Percentiles rank a stretch among this genome's conserved stretches.
phyloP scores from a whole-genome alignment of 2,797 vertebrate genomes.

The Sebastes hopkinsi region DNA sequence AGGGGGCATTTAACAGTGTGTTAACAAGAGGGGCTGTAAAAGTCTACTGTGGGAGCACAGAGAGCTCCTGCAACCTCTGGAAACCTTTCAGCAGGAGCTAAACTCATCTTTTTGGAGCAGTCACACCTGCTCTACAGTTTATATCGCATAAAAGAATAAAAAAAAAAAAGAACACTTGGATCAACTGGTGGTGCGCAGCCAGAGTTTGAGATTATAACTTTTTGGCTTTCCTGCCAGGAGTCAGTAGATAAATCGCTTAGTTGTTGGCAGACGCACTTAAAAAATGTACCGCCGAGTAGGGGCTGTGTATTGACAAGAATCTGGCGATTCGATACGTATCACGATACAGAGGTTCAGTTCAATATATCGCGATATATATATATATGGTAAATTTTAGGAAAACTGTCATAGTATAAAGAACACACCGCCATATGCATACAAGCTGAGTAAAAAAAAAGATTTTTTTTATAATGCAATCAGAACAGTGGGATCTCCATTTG shows the following conservation, averaged over 20 bases:
- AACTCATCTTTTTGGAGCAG: neutral
- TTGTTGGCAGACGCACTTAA: neutral
- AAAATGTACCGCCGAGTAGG: neutral
- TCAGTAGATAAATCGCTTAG: neutral
- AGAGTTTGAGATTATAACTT: neutral
- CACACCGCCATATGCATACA: no score
- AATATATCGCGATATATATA: no score
- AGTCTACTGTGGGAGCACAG: neutral
- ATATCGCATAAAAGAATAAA: neutral
- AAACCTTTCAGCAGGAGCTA: neutral
- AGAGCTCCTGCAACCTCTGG: neutral
- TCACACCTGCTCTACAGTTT: slow-evolving; percentile 17
- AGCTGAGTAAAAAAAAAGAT: no score
- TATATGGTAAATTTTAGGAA: no score
- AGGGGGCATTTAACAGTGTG: slow-evolving; percentile 11
- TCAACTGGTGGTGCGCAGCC: neutral
- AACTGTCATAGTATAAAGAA: no score
- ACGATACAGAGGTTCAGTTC: no score
- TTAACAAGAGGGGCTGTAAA: slow-evolving; percentile 12
- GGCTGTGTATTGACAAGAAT: neutral
- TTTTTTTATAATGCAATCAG: no score
- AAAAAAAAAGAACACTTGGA: neutral
- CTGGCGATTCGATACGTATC: no score
- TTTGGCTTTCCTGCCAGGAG: neutral
- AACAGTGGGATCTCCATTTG: no score